Evolutionary conservation across 2,888 invertebrate species (phyloP), one percentile per base, ranked within the genome.

Genomic region (Isoperla grammatica): DNA sequence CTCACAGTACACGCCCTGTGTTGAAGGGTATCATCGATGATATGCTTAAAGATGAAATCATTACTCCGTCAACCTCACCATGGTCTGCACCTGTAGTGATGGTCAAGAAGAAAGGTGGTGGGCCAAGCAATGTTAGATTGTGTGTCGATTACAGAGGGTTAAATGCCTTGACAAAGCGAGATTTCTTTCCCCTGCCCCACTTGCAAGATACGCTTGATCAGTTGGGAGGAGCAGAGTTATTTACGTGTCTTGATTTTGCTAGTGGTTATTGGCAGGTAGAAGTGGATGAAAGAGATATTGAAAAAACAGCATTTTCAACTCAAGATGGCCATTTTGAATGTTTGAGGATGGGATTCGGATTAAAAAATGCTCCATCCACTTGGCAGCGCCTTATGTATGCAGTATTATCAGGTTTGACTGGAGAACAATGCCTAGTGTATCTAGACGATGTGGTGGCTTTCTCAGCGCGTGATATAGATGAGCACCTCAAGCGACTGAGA

Each of bases 271-370:
- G 64, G 46, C 63, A 67, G 46, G 55, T 67, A 2, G 13, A 29
- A 2, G 50, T 67, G 4, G 50, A 17, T 1, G 20, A 43, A 17
- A 37, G 57, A 5, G 64, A 63, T 40, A 19, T 20, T 20, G 43
- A 48, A 0, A 65, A 66, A 49, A 67, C 65, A 1, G 65, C 67
- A 1, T n/a, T 67, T 23, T 57, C 53, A 9, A 62, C 62, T 1
- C 11, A 40, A 2, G 35, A 29, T 9, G 64, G 64, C 5, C 61
- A 65, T 20, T 65, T 58, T 11, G 60, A 65, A 43, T 67, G 59
- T 23, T 35, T 55, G 17, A 3, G 48, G 19, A 59, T 61, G 61
- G 42, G 59, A 6, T 56, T 56, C 42, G 61, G 61, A 1, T 23
- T 59, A 2, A 15, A 19, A 4, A 48, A 43, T 2, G 42, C 48